A percentile compares a stretch with the other conserved stretches of the same genome.
Evolutionary conservation across 1,140 invertebrate genomes (phyloP).

Genomic region (Drosophila ohnishii): DNA sequence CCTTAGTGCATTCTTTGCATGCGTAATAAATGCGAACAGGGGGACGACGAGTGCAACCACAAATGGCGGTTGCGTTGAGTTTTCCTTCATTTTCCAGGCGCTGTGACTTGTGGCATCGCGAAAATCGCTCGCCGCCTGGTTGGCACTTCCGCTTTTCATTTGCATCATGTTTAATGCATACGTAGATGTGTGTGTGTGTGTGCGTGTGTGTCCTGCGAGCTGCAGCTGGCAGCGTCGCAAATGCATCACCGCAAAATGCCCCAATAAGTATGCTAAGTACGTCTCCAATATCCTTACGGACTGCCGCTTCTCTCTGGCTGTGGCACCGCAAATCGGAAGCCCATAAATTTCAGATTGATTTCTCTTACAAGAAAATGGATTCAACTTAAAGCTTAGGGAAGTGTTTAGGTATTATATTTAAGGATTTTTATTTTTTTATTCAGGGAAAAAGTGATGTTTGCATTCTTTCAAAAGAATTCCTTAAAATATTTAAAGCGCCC

Average conservation of each 20-base stretch:
- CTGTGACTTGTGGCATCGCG: conserved; percentile 42
- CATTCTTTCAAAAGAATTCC: too few relatives aligned
- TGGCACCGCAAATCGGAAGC: conserved; percentile 30
- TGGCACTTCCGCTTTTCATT: conserved; percentile 72
- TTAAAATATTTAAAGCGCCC: too few relatives aligned
- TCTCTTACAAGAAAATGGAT: conserved; percentile 3
- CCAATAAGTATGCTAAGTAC: conserved; percentile 78
- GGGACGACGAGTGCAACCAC: conserved; percentile 32
- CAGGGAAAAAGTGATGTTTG: too few relatives aligned
- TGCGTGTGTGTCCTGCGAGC: conserved; percentile 1
- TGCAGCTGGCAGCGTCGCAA: conserved; percentile 8
- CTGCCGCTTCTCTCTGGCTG: not conserved
- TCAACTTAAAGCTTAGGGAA: not conserved
- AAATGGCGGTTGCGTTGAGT: conserved; percentile 24
- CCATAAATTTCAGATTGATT: conserved; percentile 71
- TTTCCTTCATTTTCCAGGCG: conserved; percentile 21
- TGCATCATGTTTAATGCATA: conserved; percentile 62
- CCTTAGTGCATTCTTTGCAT: conserved; percentile 69
- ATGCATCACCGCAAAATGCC: conserved; percentile 58
- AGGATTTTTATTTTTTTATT: not conserved
- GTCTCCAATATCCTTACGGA: conserved; percentile 29
- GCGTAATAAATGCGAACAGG: conserved; percentile 66
- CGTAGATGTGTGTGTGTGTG: conserved; percentile 23
- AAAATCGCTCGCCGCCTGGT: conserved; percentile 47
- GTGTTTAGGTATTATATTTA: too few relatives aligned